phyloP scores from a whole-genome alignment of 1,140 invertebrate species.

The Drosophila parabipectinata region DNA sequence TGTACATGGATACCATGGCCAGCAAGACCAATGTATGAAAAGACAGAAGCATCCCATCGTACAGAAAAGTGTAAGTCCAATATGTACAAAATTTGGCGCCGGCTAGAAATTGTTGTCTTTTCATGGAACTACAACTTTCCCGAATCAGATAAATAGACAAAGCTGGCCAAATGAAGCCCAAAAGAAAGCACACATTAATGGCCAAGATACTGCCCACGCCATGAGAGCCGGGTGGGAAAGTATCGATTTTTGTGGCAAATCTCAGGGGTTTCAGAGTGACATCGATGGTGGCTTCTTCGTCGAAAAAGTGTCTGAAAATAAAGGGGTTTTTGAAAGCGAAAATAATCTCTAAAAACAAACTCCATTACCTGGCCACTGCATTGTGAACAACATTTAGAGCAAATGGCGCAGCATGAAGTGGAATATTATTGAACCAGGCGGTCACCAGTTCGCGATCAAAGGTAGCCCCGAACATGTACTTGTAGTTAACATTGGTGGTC shows the following conservation, averaged over 20 bases:
- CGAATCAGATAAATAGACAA: constrained; percentile 11
- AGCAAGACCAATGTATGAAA: neutral
- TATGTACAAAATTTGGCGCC: constrained; percentile 22
- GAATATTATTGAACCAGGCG: constrained; percentile 67
- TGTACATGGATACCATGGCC: constrained; percentile 7
- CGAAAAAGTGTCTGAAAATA: constrained; percentile 27
- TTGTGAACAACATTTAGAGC: constrained; percentile 59
- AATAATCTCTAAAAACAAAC: neutral
- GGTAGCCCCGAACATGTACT: constrained; percentile 47
- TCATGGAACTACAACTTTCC: constrained; percentile 25
- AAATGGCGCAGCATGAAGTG: constrained; percentile 52
- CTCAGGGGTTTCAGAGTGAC: constrained; percentile 42
- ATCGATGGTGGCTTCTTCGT: constrained; percentile 55
- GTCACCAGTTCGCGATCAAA: constrained; percentile 23
- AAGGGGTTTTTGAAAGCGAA: neutral
- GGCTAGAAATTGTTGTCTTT: constrained; percentile 50
- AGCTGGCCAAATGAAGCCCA: constrained; percentile 32
- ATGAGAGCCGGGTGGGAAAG: constrained; percentile 18
- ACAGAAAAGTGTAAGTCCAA: neutral
- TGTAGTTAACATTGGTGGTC: constrained; percentile 28
- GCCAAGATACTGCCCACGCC: constrained; percentile 36
- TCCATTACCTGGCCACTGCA: constrained; percentile 53
- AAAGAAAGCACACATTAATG: constrained; percentile 28
- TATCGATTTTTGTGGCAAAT: constrained; percentile 32
- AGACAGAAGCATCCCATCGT: neutral